A percentile compares a stretch with the other conserved stretches of the same genome.
Evolutionary conservation across 2,113 vertebrate genomes (phyloP).

Genomic region (Ophiodon elongatus): DNA sequence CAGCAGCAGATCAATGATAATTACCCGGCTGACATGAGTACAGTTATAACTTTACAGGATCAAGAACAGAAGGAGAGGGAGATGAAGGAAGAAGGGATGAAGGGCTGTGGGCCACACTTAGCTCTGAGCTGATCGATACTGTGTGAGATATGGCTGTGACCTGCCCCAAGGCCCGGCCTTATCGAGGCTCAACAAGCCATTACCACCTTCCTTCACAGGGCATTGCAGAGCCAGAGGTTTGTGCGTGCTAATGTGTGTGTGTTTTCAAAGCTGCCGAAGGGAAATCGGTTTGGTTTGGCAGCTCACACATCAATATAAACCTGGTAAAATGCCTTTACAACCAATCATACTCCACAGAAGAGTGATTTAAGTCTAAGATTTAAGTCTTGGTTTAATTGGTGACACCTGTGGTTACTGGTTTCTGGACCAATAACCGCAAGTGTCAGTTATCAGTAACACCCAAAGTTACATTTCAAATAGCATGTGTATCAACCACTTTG

Average conservation of each 20-base stretch:
- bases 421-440: background rate
- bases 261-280: slow-evolving; percentile 21
- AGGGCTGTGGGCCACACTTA: slow-evolving; percentile 73
- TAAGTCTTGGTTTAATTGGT: background rate
- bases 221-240: background rate
- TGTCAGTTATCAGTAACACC: background rate
- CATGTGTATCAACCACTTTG: background rate
- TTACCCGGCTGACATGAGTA: slow-evolving; percentile 94
- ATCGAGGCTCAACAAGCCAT: slow-evolving; percentile 75
- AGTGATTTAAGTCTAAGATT: background rate
- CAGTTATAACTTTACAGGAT: slow-evolving; percentile 97
- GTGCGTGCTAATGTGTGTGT: slow-evolving; percentile 33
- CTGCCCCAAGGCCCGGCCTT: slow-evolving; percentile 53
- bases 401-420: slow-evolving; percentile 7
- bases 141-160: slow-evolving; percentile 67
- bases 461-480: background rate
- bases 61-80: slow-evolving; percentile 89
- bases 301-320: slow-evolving; percentile 38
- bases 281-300: slow-evolving; percentile 41
- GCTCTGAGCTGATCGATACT: slow-evolving; percentile 73
- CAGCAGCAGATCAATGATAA: slow-evolving; percentile 95
- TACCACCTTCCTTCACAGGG: slow-evolving; percentile 52
- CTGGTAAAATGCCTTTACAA: slow-evolving; percentile 12
- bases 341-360: background rate
- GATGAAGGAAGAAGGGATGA: slow-evolving; percentile 84